Conservation (phyloP, 2,888 invertebrate genomes). For the Parascotia fuliginaria region DNA sequence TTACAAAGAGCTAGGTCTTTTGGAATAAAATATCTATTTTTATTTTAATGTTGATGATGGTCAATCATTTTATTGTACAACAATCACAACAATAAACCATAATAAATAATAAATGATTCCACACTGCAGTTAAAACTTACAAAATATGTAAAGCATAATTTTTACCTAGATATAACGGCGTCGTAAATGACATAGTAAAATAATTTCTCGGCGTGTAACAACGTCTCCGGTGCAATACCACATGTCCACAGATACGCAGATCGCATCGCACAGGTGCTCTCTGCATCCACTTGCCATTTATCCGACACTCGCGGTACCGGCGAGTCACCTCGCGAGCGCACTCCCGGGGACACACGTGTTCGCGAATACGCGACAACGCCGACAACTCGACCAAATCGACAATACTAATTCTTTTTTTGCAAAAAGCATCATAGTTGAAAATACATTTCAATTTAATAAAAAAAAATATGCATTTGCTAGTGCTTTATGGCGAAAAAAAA, state of each 20-base stretch:
- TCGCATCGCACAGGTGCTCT: slow-evolving; percentile 65
- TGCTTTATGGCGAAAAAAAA: slow-evolving; percentile 33
- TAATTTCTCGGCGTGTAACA: slow-evolving; percentile 26
- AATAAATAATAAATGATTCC: too few species aligned
- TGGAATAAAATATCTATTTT: too few species aligned
- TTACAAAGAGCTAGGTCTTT: too few species aligned
- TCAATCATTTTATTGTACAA: too few species aligned
- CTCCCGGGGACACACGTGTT: slow-evolving; percentile 48
- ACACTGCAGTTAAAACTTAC: too few species aligned
- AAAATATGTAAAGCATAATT: too few species aligned
- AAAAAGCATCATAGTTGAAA: slow-evolving; percentile 14
- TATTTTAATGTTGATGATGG: too few species aligned
- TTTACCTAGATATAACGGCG: slow-evolving; percentile 10
- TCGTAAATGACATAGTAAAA: slow-evolving; percentile 32
- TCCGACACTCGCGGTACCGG: slow-evolving; percentile 71
- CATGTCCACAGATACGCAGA: slow-evolving; percentile 53
- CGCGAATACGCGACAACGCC: slow-evolving; percentile 45
- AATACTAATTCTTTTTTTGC: slow-evolving; percentile 10
- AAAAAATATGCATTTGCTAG: slow-evolving; percentile 23
- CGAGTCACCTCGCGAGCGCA: slow-evolving; percentile 65
- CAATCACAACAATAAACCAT: too few species aligned
- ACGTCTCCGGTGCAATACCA: slow-evolving; percentile 58
- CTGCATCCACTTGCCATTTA: slow-evolving; percentile 71
- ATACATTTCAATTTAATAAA: slow-evolving; percentile 25
- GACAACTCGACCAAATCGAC: too few species aligned